A percentile compares a stretch with the other conserved stretches of the same genome.
Evolutionary conservation across 2,888 invertebrate species (phyloP).

Genomic region (Cataglyphis cursor): DNA sequence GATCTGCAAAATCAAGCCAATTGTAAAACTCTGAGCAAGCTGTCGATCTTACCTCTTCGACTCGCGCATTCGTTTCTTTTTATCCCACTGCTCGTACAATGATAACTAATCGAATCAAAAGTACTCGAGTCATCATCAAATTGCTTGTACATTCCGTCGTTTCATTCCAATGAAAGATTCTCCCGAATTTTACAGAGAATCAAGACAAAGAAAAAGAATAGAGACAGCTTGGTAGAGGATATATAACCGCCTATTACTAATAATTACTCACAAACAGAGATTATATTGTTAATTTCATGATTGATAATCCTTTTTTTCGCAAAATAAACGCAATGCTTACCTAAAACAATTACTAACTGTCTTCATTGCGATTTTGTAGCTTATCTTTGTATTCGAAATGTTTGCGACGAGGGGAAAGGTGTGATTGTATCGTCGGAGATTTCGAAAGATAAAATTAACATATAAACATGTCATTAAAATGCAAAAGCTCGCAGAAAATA

Average conservation of each 20-base stretch:
- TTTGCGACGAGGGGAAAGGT: constrained; percentile 34
- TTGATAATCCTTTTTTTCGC: constrained; percentile 75
- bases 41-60: constrained; percentile 71
- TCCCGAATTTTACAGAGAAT: constrained; percentile 2
- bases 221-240: constrained; percentile 83
- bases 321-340: constrained; percentile 85
- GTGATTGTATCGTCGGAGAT: not conserved
- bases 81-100: not conserved
- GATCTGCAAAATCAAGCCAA: constrained; percentile 46
- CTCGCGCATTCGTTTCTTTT: constrained; percentile 23
- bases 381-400: constrained; percentile 43
- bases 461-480: not conserved
- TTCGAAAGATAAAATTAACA: not conserved
- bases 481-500: not conserved
- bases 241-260: constrained; percentile 70
- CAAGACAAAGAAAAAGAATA: constrained; percentile 21
- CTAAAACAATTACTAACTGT: constrained; percentile 84
- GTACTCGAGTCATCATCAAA: not conserved
- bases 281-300: constrained; percentile 81
- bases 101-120: not conserved
- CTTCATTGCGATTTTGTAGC: constrained; percentile 64
- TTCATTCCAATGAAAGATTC: constrained; percentile 8
- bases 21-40: constrained; percentile 84
- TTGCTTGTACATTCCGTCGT: constrained; percentile 45
- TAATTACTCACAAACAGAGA: constrained; percentile 73